Percentiles rank a stretch among this genome's conserved stretches.
Conservation (phyloP, 1,140 invertebrate genomes). For the Tetragnatha versicolor region DNA sequence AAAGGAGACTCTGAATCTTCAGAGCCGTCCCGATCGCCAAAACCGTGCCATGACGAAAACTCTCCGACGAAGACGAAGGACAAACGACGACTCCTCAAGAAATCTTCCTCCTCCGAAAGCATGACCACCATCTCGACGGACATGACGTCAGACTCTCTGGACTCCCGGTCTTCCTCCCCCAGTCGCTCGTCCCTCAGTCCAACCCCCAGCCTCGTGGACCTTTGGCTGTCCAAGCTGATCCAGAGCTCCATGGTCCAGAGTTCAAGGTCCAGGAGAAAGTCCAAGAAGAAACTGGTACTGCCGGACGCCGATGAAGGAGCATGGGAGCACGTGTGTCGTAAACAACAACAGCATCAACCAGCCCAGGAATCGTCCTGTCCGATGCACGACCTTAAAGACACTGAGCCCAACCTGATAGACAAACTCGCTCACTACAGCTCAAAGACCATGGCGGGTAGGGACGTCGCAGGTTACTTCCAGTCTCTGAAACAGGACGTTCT, state of each 20-base stretch:
- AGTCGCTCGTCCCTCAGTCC: background rate
- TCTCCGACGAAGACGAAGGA: background rate
- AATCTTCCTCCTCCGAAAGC: conserved; percentile 34
- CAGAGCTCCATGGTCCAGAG: conserved; percentile 19
- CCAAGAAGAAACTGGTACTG: conserved; percentile 27
- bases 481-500: conserved; percentile 40
- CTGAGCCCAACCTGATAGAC: conserved; percentile 35
- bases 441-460: conserved; percentile 33
- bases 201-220: conserved; percentile 29
- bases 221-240: conserved; percentile 37
- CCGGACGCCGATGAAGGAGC: background rate
- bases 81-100: conserved; percentile 2
- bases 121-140: conserved; percentile 41
- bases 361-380: conserved; percentile 25
- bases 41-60: conserved; percentile 29
- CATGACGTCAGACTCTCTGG: conserved; percentile 47
- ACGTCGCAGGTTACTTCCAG: conserved; percentile 51
- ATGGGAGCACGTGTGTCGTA: conserved; percentile 48
- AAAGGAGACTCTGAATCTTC: background rate
- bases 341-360: conserved; percentile 13
- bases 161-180: conserved; percentile 29
- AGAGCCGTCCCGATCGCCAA: background rate
- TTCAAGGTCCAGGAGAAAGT: conserved; percentile 15
- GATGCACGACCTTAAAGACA: conserved; percentile 32
- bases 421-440: conserved; percentile 47